phyloP scores from a whole-genome alignment of 2,888 invertebrate genomes.

The Tillus elongatus region DNA sequence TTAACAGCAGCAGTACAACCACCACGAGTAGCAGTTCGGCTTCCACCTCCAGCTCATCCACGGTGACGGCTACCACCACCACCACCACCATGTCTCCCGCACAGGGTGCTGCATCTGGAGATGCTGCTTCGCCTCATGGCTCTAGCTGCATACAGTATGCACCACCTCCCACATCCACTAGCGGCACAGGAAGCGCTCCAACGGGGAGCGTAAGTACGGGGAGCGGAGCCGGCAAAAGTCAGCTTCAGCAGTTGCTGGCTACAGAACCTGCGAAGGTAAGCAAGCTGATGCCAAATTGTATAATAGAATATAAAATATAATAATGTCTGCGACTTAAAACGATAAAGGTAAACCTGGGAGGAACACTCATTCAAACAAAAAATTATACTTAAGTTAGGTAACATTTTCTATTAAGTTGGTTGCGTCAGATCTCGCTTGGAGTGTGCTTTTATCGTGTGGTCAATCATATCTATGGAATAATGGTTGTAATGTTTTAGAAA shows the following conservation, averaged over 20 bases:
- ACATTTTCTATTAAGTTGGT: too few species aligned
- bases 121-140: constrained; percentile 53
- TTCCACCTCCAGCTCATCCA: constrained; percentile 35
- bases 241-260: constrained; percentile 49
- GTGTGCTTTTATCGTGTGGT: too few species aligned
- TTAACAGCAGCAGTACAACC: constrained; percentile 18
- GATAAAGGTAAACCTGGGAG: not conserved
- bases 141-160: constrained; percentile 55
- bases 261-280: constrained; percentile 48
- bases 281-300: too few species aligned
- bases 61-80: constrained; percentile 30
- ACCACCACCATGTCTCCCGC: constrained; percentile 40
- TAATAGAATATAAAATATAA: not conserved
- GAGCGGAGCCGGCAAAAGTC: constrained; percentile 44
- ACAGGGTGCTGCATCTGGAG: constrained; percentile 43
- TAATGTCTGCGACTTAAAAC: too few species aligned
- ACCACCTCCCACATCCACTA: constrained; percentile 42
- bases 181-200: constrained; percentile 29
- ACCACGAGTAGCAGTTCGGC: constrained; percentile 36
- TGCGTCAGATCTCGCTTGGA: too few species aligned
- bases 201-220: constrained; percentile 21
- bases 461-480: too few species aligned
- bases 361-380: too few species aligned
- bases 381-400: too few species aligned
- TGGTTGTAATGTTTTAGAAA: too few species aligned